These are phyloP conservation scores for Pseudobourletiella spinata DNA, from an alignment of 1,140 invertebrate species.

Conservation along the genomic window DNA sequence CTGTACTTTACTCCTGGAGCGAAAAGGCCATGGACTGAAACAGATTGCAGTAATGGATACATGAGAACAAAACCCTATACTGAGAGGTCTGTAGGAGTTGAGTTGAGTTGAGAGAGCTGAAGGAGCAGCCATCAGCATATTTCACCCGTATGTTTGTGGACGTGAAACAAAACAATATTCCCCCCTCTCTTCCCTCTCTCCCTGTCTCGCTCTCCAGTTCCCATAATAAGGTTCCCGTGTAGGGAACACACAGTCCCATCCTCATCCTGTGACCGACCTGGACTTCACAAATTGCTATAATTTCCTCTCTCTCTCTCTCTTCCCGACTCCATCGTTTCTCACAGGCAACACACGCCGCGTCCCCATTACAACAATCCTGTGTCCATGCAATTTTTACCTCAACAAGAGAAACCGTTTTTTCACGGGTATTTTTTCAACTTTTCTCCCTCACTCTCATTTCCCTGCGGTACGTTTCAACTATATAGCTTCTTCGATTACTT, in stretches of 20 bases:
- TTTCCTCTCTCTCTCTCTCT: background rate
- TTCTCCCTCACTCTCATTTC: too few species aligned
- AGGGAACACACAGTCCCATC: background rate
- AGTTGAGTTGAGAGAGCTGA: too few species aligned
- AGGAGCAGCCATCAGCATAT: conserved; percentile 5
- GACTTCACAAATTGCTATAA: conserved; percentile 3
- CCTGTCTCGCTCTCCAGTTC: background rate
- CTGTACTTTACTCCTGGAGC: background rate
- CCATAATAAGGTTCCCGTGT: background rate
- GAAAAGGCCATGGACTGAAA: background rate
- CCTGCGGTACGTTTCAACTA: too few species aligned
- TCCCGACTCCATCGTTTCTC: background rate
- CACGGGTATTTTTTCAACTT: too few species aligned
- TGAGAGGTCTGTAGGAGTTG: too few species aligned
- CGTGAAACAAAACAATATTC: background rate
- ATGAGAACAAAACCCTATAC: conserved; percentile 1
- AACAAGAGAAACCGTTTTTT: too few species aligned
- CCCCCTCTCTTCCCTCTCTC: background rate
- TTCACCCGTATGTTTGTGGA: background rate
- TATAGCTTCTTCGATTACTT: too few species aligned
- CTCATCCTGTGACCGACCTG: background rate
- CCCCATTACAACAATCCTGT: background rate
- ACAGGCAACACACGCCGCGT: background rate
- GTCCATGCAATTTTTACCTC: background rate
- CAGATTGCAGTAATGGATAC: conserved; percentile 1